These are phyloP conservation scores for Chaetodon trifascialis DNA, from an alignment of 2,113 vertebrate genomes.

Conservation along the genomic window DNA sequence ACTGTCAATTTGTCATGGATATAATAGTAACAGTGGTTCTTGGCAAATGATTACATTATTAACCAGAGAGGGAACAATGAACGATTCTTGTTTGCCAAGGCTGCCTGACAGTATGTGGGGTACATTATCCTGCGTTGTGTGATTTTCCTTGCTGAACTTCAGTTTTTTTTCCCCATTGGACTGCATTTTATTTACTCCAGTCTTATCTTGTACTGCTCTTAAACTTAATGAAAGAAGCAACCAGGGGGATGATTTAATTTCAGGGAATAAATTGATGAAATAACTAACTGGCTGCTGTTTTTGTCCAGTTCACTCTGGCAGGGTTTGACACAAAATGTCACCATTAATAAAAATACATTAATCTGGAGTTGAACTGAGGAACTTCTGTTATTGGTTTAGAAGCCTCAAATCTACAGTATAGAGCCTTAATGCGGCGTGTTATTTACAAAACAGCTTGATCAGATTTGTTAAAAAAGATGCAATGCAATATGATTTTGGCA, in stretches of 20 bases:
- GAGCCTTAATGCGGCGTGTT: conserved; percentile 13
- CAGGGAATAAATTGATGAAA: not conserved
- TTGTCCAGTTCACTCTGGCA: not conserved
- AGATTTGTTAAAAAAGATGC: conserved; percentile 35
- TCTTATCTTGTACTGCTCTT: not conserved
- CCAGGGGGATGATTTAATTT: not conserved
- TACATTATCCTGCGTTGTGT: not conserved
- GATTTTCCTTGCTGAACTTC: conserved; percentile 12
- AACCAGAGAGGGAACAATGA: conserved; percentile 50
- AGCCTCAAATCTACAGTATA: not conserved
- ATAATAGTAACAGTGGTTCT: conserved; percentile 64
- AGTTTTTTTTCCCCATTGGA: not conserved
- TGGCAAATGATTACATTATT: conserved; percentile 66
- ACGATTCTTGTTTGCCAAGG: conserved; percentile 40
- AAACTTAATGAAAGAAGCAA: not conserved
- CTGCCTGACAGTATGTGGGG: conserved; percentile 1
- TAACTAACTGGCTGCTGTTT: not conserved
- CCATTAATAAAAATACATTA: not conserved
- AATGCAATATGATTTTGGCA: conserved; percentile 50
- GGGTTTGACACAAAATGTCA: not conserved
- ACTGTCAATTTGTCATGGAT: conserved; percentile 67
- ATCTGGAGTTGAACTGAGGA: not conserved
- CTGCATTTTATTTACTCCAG: conserved; percentile 4
- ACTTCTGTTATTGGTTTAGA: not conserved
- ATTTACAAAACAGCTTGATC: conserved; percentile 23